Base-by-base conservation (phyloP, 2,113 vertebrate genomes). In the Lichenostomus cassidix region DNA sequence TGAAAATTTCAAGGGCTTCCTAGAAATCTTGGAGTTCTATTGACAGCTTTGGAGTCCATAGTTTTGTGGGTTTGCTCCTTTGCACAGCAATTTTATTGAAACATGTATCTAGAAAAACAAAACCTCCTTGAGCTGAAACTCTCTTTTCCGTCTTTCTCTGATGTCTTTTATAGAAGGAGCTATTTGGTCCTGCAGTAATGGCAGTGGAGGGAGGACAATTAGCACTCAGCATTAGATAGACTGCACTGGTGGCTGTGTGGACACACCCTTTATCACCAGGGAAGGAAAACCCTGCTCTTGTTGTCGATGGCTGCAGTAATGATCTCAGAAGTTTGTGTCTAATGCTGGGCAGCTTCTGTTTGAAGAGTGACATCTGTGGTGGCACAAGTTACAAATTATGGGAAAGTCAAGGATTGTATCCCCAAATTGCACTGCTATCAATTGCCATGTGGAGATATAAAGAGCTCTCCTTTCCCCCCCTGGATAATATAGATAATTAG, bases 401-500 rank as follows among this genome's bases (percentile, higher is more conserved):
- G 55, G 52, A 59, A 74, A 92, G 6, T 65, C 63, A 74, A 77
- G 62, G 86, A 89, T 88, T 70, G 0, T 80, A 58, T 64, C 44
- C 74, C 42, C 35, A 49, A 58, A 9, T 77, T 65, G 42, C 80
- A 63, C 6, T 2, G 39, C 39, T 83, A 73, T 68, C 4, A 44
- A 77, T 87, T 81, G 29, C 42, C 29, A 7, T 3, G 12, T 84
- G 92, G 64, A 77, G 64, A 60, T 56, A 73, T 11, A 86, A 94
- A 96, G 80, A 56, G 35, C 78, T 68, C 42, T 81, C 65, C 47
- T 63, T 92, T 84, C 19, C 44, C 91, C 52, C 69, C 12, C 27
- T 91, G 69, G 71, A 56, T 89, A 84, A 60, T 94, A 81, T 7
- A 59, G 80, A 83, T 94, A 90, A 97, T 93, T 83, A 84, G 89